phyloP scores from a whole-genome alignment of 1,140 invertebrate species.

The Leptonema lineaticorne region DNA sequence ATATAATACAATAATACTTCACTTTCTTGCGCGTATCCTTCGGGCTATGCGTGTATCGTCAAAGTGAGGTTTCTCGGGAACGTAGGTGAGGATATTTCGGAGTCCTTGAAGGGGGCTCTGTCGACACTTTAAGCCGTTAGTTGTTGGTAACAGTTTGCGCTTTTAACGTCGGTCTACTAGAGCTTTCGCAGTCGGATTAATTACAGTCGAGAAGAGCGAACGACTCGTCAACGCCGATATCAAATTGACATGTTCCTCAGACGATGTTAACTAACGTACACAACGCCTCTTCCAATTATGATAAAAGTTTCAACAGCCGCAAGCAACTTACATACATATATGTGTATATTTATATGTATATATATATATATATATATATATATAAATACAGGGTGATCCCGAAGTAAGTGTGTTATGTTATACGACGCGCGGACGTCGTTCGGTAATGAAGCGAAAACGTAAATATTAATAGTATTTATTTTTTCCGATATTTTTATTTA shows the following conservation, averaged over 20 bases:
- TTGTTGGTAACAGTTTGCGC: neutral
- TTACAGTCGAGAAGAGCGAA: constrained; percentile 8
- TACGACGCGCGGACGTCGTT: too few relatives aligned
- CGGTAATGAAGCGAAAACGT: too few relatives aligned
- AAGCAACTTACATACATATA: neutral
- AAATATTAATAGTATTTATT: too few relatives aligned
- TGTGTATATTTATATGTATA: neutral
- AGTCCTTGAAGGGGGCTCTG: neutral
- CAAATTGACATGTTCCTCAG: constrained; percentile 9
- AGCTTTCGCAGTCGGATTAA: constrained; percentile 1
- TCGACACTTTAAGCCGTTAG: neutral
- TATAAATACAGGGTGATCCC: too few relatives aligned
- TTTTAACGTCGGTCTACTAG: neutral
- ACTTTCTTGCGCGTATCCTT: neutral
- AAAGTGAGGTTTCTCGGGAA: neutral
- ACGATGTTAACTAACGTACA: neutral
- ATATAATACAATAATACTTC: too few relatives aligned
- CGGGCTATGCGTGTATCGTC: too few relatives aligned
- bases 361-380: too few relatives aligned
- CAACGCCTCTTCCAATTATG: constrained; percentile 4
- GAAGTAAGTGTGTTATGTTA: too few relatives aligned
- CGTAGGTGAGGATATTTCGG: neutral
- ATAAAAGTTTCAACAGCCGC: neutral
- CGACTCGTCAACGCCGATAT: constrained; percentile 1
- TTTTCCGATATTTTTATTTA: too few relatives aligned